Evolutionary conservation across 2,113 vertebrate species (phyloP), one percentile per base, ranked within the genome.

Genomic region (Fulica atra): DNA sequence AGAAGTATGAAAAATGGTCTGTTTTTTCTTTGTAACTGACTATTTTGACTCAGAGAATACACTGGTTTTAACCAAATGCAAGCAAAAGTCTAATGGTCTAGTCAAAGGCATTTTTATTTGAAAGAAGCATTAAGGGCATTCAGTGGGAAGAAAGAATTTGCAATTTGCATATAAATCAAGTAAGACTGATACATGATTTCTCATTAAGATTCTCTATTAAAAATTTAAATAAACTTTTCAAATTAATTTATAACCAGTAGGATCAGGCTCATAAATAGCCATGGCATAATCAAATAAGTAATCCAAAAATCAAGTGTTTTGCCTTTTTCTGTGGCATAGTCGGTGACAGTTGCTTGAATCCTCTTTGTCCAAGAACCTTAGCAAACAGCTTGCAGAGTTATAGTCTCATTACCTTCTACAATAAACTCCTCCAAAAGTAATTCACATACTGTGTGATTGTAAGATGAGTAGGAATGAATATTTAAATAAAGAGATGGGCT

Each of bases 361-460:
- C 3, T 81, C 88, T 68, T 80, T 64, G 28, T 80, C 56, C 44
- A 84, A 57, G 35, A 93, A 96, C 38, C 25, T 96, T 93, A 97
- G 54, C 16, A 92, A 85, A 73, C 74, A 65, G 26, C 81, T 97
- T 94, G 78, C 42, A 93, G 90, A 94, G 97, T 98, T 98, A 96
- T 94, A 81, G 51, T 95, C 83, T 97, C 84, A 88, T 97, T 97
- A 96, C 77, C 68, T 96, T 93, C 84, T 74, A 76, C 79, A 97
- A 88, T 94, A 97, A 90, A 96, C 50, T 95, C 96, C 95, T 95
- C 93, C 84, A 96, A 88, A 82, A 95, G 63, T 96, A 95, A 96
- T 97, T 96, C 93, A 92, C 7, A 4, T 91, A 73, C 11, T 81
- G 21, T 88, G 46, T 88, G 89, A 84, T 70, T 84, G 80, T 46